Percentiles rank a stretch among this genome's conserved stretches.
Conservation (phyloP, 1,140 invertebrate species). For the Eriosoma lanigerum region DNA sequence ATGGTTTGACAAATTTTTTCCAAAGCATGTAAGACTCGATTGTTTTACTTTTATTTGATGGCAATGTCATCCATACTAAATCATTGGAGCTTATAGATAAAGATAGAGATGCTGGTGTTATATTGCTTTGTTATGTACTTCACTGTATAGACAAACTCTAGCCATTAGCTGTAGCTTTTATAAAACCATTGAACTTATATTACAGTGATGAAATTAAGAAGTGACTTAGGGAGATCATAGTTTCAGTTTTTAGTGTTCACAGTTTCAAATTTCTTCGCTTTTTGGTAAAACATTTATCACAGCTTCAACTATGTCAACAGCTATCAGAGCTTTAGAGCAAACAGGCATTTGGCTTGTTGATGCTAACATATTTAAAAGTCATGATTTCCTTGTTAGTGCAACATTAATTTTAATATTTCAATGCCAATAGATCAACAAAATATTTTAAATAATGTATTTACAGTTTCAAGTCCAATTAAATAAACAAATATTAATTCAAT, state of each 20-base stretch:
- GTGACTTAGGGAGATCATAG: slow-evolving; percentile 54
- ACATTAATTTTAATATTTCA: not conserved
- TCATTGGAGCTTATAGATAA: slow-evolving; percentile 51
- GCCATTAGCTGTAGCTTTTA: slow-evolving; percentile 59
- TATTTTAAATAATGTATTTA: not conserved
- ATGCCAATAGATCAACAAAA: not conserved
- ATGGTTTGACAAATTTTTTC: slow-evolving; percentile 53
- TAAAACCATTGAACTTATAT: slow-evolving; percentile 57
- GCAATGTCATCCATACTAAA: slow-evolving; percentile 53
- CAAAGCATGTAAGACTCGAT: slow-evolving; percentile 49
- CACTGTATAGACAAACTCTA: slow-evolving; percentile 58
- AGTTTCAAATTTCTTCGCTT: slow-evolving; percentile 56
- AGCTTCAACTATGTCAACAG: slow-evolving; percentile 55
- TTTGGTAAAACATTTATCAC: slow-evolving; percentile 57
- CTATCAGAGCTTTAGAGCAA: slow-evolving; percentile 7
- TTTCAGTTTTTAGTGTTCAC: slow-evolving; percentile 56
- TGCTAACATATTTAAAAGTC: not conserved
- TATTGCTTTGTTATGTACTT: slow-evolving; percentile 54
- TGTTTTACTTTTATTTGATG: slow-evolving; percentile 53
- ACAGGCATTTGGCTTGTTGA: slow-evolving; percentile 12
- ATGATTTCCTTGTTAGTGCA: not conserved
- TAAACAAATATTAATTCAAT: not conserved
- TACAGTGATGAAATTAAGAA: slow-evolving; percentile 55
- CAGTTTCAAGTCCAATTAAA: not conserved
- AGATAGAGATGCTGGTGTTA: slow-evolving; percentile 35